Base-by-base conservation (phyloP, 2,888 invertebrate genomes). In the Campoletis raptor region DNA sequence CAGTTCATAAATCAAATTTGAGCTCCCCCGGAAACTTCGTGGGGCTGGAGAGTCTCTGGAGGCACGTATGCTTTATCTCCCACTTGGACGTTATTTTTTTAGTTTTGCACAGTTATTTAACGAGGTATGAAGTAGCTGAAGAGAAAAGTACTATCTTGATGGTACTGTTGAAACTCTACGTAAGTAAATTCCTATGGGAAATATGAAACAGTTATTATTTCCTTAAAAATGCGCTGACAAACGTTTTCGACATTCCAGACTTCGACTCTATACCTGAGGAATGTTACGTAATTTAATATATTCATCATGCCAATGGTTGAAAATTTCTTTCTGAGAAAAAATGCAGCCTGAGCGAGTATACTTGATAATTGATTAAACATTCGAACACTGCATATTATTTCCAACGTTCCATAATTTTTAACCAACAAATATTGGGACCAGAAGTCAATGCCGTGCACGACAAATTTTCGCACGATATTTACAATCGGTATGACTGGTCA, bases 1-100 rank as follows among this genome's bases (percentile, higher is more conserved):
- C 45, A 40, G 80, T 74, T 80, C 76, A 84, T 85, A 80, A 77
- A 85, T 85, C 70, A 85, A 76, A 54, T 81, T 52, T n/a, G 15
- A 18, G n/a, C 36, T 77, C n/a, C 64, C 21, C 64, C 54, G 21
- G 52, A 45, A 64, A 67, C 40, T 42, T 4, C 30, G 12, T 5
- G 9, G 48, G 4, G 48, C 70, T 45, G 15, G 21, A 8, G 12
- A 40, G 12, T 24, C 57, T 74, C 36, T 24, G 24, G 36, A 57
- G n/a, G 6, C 73, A 24, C 9, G 40, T 61, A 37, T 9, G 15
- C 57, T 24, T 74, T 40, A 57, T 40, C 21, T 24, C 30, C 30
- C 30, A 61, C 30, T 40, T 24, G 37, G 40, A 21, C 40, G 15
- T 37, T 37, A 9, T 52, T 36, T 37, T 24, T 61, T 74, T 24